Conservation (phyloP, 2,888 invertebrate species). For the Criorhina ranunculi region DNA sequence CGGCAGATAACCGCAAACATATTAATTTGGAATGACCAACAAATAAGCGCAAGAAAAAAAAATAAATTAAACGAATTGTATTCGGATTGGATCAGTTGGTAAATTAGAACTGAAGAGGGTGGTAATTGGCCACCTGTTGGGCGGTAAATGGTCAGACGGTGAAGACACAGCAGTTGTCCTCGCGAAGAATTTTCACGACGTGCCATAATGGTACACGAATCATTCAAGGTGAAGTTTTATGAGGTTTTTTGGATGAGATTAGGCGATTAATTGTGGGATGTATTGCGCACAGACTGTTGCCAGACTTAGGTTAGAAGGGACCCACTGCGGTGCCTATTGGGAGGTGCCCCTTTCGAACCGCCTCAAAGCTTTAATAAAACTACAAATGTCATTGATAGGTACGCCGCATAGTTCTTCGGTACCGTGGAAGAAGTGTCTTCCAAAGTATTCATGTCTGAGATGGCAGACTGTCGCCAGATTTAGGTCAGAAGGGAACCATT, state of each 20-base stretch:
- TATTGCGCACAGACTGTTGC: too few relatives aligned
- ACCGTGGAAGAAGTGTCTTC: too few relatives aligned
- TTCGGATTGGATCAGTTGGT: background rate
- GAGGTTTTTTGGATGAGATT: background rate
- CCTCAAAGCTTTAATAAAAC: too few relatives aligned
- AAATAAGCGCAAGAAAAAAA: constrained; percentile 19
- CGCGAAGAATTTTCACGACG: background rate
- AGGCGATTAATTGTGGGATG: background rate
- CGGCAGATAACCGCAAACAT: constrained; percentile 29
- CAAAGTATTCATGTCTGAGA: too few relatives aligned
- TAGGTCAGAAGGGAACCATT: too few relatives aligned
- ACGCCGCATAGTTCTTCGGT: too few relatives aligned
- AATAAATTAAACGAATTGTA: constrained; percentile 1
- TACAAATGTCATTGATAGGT: too few relatives aligned
- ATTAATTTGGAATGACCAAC: constrained; percentile 34
- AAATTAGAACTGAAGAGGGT: background rate
- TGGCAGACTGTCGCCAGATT: too few relatives aligned
- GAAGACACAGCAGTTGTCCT: constrained; percentile 7
- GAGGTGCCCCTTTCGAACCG: too few relatives aligned
- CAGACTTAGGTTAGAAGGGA: too few relatives aligned
- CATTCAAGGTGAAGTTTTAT: background rate
- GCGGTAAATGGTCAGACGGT: background rate
- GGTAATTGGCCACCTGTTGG: constrained; percentile 48
- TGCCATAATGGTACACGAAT: background rate
- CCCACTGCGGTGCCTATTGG: too few relatives aligned